Conservation (phyloP, 64 coral and sea anemone genomes). For the Actinia tenebrosa region DNA sequence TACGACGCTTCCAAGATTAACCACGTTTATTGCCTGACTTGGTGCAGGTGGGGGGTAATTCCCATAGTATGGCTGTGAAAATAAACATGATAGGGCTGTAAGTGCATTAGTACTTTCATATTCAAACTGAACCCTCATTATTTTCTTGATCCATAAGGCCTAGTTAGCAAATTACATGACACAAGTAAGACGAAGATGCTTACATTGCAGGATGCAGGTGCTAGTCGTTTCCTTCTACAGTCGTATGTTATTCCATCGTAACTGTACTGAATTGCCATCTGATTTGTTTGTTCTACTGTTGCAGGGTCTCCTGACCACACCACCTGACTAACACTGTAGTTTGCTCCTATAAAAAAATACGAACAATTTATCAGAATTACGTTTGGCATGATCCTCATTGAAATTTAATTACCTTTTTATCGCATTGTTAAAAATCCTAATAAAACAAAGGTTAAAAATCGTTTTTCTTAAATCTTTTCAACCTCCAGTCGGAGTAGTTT, state of each 20-base stretch:
- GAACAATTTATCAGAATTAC: too few species aligned
- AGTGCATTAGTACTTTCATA: too few species aligned
- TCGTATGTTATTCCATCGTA: not conserved
- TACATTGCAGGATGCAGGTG: not conserved
- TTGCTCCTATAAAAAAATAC: not conserved
- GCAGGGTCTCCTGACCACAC: slow-evolving; percentile 4
- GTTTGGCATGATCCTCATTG: too few species aligned
- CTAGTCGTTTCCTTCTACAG: not conserved
- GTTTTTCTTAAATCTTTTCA: too few species aligned
- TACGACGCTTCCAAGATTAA: not conserved
- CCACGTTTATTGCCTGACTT: not conserved
- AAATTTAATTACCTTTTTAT: too few species aligned
- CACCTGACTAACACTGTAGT: not conserved
- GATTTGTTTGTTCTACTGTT: not conserved
- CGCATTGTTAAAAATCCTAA: too few species aligned
- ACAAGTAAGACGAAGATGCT: not conserved
- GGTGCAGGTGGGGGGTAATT: not conserved
- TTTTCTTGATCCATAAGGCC: too few species aligned
- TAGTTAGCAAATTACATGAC: too few species aligned
- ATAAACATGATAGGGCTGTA: too few species aligned
- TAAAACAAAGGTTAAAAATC: too few species aligned
- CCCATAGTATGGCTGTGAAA: not conserved
- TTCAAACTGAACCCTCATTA: not conserved
- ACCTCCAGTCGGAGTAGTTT: too few species aligned
- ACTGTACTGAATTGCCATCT: not conserved